These are phyloP conservation scores for Lophotis ruficrista DNA, from an alignment of 2,113 vertebrate genomes.

Conservation along the genomic window DNA sequence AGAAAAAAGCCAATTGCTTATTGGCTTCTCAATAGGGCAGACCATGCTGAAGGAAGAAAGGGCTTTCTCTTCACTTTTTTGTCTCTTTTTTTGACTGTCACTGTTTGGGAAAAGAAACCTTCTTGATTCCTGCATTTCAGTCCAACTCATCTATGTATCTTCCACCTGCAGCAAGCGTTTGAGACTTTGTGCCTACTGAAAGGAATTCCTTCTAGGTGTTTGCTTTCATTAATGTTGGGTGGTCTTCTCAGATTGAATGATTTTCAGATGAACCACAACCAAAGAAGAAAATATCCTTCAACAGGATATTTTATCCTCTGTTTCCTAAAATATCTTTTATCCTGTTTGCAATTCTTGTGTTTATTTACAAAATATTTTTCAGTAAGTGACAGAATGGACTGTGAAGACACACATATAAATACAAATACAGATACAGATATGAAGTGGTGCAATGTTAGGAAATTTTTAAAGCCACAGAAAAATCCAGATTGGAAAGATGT, in stretches of 20 bases:
- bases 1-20: accelerated
- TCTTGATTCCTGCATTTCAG: background rate
- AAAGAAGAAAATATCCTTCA: background rate
- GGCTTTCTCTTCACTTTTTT: background rate
- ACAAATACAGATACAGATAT: background rate
- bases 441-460: background rate
- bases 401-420: background rate
- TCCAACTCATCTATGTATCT: background rate
- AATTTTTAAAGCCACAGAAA: background rate
- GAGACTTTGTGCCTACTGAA: background rate
- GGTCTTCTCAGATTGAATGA: background rate
- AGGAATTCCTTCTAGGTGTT: background rate
- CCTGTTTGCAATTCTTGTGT: background rate
- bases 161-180: background rate
- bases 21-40: background rate
- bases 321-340: background rate
- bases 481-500: background rate
- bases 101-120: background rate
- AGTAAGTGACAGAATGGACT: background rate
- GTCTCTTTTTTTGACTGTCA: background rate
- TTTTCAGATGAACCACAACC: background rate
- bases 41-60: background rate
- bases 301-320: background rate
- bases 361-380: conserved; percentile 17
- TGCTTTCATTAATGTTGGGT: background rate